phyloP scores from a whole-genome alignment of 1,140 invertebrate genomes.

The Patella vulgata region DNA sequence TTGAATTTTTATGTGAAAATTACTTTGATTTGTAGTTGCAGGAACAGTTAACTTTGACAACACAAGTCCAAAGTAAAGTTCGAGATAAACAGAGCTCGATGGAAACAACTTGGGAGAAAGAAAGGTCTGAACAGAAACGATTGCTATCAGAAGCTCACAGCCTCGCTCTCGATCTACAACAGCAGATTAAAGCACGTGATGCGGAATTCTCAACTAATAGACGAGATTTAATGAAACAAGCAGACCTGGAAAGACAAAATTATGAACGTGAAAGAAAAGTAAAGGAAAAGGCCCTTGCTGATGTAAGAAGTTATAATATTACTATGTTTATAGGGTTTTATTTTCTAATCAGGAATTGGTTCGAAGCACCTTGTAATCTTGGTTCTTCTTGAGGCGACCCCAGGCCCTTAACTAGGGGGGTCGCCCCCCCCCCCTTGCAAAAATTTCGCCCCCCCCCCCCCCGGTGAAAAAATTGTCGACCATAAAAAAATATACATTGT shows the following conservation, averaged over 20 bases:
- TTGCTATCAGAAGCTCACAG: constrained; percentile 90
- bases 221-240: constrained; percentile 43
- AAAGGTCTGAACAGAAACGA: constrained; percentile 90
- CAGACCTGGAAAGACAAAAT: constrained; percentile 33
- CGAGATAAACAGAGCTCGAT: constrained; percentile 85
- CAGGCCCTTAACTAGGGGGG: no score
- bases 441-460: no score
- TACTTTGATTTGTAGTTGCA: constrained; percentile 72
- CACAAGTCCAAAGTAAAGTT: constrained; percentile 76
- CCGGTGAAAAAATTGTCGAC: no score
- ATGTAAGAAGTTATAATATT: constrained; percentile 13
- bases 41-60: constrained; percentile 61
- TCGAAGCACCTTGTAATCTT: no score
- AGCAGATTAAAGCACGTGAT: constrained; percentile 48
- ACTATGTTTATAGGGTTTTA: neutral
- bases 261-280: constrained; percentile 37
- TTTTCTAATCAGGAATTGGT: no score
- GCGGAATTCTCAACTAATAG: constrained; percentile 41
- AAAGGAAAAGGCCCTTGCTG: constrained; percentile 33
- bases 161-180: constrained; percentile 82
- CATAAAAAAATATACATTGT: no score
- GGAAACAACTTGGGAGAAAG: constrained; percentile 95
- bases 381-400: no score
- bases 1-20: no score
- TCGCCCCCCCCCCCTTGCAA: no score